Evolutionary conservation across 2,797 vertebrate genomes (phyloP).

Genomic region (Corythornis leucogaster): DNA sequence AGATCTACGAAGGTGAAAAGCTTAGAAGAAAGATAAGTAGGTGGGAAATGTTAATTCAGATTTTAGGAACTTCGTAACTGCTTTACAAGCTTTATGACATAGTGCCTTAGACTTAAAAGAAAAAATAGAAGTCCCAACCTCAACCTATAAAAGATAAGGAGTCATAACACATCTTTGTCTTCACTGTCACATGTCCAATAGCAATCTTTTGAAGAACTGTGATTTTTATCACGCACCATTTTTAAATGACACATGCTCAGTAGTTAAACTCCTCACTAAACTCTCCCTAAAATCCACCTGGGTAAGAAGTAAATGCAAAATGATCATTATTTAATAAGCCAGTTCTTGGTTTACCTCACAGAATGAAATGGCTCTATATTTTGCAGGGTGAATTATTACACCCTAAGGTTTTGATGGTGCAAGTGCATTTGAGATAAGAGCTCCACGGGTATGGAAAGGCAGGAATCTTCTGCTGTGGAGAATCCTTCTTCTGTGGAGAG

Average conservation of each 20-base stretch:
- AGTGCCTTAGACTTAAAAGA: neutral
- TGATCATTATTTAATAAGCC: neutral
- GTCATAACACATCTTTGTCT: neutral
- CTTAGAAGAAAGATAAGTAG: conserved; percentile 54
- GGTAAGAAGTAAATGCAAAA: neutral
- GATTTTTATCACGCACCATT: neutral
- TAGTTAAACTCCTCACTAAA: neutral
- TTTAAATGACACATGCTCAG: neutral
- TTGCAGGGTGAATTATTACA: neutral
- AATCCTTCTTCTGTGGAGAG: neutral
- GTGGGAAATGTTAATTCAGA: conserved; percentile 56
- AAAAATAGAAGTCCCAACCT: neutral
- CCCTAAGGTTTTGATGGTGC: neutral
- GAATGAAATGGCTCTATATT: neutral
- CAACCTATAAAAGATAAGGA: neutral
- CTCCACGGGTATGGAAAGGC: neutral
- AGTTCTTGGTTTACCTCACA: neutral
- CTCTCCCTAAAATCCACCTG: neutral
- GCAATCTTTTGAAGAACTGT: neutral
- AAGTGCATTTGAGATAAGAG: neutral
- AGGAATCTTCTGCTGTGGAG: neutral
- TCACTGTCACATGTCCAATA: conserved; percentile 1
- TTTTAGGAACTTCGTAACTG: conserved; percentile 31
- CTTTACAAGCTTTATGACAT: conserved; percentile 35
- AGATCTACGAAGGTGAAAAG: conserved; percentile 57